phyloP scores from a whole-genome alignment of 2,797 vertebrate species.

The Strix occidentalis region DNA sequence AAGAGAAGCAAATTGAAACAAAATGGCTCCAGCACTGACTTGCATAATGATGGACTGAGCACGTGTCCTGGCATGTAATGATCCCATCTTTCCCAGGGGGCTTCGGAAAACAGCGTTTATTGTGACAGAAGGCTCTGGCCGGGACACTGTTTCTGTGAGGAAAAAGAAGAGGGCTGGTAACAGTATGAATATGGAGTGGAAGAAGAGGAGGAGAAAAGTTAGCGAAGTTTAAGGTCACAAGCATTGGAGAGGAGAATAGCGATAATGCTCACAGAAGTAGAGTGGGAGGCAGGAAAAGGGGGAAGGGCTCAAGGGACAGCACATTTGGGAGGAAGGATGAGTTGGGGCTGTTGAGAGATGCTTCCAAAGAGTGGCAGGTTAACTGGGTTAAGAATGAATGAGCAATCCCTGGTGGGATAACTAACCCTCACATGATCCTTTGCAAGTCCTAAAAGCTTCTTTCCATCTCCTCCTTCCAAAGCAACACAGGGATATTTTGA shows the following conservation, averaged over 20 bases:
- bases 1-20: conserved; percentile 67
- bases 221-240: background rate
- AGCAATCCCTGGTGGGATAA: background rate
- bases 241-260: background rate
- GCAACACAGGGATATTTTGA: background rate
- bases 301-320: background rate
- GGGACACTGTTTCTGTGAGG: background rate
- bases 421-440: background rate
- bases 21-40: conserved; percentile 55
- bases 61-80: conserved; percentile 21
- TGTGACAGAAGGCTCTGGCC: conserved; percentile 2
- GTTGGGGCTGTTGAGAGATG: background rate
- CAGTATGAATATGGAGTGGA: background rate
- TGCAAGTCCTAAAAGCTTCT: background rate
- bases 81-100: conserved; percentile 28
- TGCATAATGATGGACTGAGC: conserved; percentile 56
- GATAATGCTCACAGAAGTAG: background rate
- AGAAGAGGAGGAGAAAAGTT: background rate
- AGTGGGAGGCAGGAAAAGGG: background rate
- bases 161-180: background rate
- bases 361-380: background rate
- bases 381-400: background rate
- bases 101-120: background rate
- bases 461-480: background rate
- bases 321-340: background rate